phyloP scores from a whole-genome alignment of 2,888 invertebrate genomes.

The Melitaea athalia region DNA sequence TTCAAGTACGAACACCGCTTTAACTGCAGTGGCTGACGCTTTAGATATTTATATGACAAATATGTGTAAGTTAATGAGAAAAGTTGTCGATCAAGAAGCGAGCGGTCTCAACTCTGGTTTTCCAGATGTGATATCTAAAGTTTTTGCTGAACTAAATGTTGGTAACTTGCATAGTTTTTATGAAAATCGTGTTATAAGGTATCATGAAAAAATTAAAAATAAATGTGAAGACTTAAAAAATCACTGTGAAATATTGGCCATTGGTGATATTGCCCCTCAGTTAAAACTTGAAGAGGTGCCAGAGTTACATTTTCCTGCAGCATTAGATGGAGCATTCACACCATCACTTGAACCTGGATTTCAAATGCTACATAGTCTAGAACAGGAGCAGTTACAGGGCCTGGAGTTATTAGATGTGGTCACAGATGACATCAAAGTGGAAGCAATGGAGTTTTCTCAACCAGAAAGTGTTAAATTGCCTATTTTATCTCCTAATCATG shows the following conservation, averaged over 20 bases:
- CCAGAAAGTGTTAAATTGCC: conserved; percentile 62
- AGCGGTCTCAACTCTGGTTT: conserved; percentile 68
- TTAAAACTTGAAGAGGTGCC: conserved; percentile 78
- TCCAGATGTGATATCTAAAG: conserved; percentile 75
- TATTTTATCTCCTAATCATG: conserved; percentile 61
- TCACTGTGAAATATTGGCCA: conserved; percentile 63
- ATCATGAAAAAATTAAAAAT: conserved; percentile 65
- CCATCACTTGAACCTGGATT: conserved; percentile 85
- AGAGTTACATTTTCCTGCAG: conserved; percentile 79
- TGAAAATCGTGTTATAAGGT: conserved; percentile 65
- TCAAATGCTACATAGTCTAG: conserved; percentile 85
- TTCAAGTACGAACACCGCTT: conserved; percentile 66
- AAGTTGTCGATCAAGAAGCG: conserved; percentile 70
- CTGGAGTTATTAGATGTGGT: conserved; percentile 71
- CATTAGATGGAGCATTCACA: conserved; percentile 75
- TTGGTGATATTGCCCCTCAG: conserved; percentile 66
- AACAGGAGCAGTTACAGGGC: conserved; percentile 81
- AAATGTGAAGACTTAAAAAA: conserved; percentile 59
- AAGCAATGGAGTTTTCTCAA: conserved; percentile 69
- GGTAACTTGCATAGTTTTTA: conserved; percentile 73
- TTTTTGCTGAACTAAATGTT: conserved; percentile 71
- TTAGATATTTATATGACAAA: conserved; percentile 71
- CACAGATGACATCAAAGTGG: conserved; percentile 72
- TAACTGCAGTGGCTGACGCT: conserved; percentile 67
- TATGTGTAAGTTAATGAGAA: conserved; percentile 71